Evolutionary conservation across 30 jellyfish, hydroid and myxozoan genomes (phyloP).

Genomic region (Turritopsis dohrnii): DNA sequence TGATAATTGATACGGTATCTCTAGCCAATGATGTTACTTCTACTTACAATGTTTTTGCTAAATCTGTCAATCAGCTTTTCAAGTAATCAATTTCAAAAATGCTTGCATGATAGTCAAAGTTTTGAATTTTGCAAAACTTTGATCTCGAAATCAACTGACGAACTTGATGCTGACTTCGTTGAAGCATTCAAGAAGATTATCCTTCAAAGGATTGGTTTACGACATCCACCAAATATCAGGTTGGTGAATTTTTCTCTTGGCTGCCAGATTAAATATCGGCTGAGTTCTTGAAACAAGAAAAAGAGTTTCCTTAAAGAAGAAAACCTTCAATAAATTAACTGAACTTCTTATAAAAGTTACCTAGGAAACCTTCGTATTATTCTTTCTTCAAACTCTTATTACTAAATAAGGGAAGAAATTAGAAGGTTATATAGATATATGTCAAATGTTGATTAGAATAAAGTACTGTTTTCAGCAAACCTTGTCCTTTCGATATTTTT

Average conservation of each 20-base stretch:
- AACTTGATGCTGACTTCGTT: neutral
- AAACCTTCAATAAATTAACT: too few relatives aligned
- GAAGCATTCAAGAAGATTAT: neutral
- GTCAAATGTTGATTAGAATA: too few relatives aligned
- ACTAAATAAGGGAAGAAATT: too few relatives aligned
- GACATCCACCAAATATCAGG: neutral
- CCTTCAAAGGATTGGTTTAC: neutral
- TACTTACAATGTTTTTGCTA: neutral
- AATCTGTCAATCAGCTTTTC: neutral
- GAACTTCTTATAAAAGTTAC: too few relatives aligned
- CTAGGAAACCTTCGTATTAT: too few relatives aligned
- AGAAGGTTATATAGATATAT: too few relatives aligned
- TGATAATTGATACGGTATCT: neutral
- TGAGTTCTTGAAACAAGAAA: neutral
- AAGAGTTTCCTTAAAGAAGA: too few relatives aligned
- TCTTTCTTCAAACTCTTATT: too few relatives aligned
- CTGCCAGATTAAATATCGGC: neutral
- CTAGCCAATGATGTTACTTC: neutral
- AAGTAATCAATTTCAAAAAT: neutral
- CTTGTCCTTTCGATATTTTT: too few relatives aligned
- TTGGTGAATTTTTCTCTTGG: neutral
- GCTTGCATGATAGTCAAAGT: neutral
- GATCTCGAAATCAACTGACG: neutral
- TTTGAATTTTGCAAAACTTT: neutral
- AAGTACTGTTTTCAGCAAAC: too few relatives aligned